These are phyloP conservation scores for Oscheius sp. DNA, from an alignment of 2,888 invertebrate genomes.

Conservation along the genomic window DNA sequence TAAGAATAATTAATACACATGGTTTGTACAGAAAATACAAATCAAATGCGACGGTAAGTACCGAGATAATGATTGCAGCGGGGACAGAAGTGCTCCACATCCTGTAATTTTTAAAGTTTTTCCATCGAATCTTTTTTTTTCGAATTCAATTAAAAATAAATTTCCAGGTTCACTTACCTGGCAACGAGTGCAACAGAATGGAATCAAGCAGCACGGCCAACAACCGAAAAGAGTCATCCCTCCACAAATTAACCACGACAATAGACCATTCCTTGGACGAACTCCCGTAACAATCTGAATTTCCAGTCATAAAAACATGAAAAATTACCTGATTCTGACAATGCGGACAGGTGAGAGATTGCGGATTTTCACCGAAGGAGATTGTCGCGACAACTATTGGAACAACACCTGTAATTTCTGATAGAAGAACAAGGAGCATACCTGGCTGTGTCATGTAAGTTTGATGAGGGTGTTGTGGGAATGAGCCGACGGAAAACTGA, in stretches of 20 bases:
- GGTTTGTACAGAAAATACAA: too few relatives aligned
- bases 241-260: constrained; percentile 26
- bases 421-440: not conserved
- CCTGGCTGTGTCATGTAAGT: constrained; percentile 15
- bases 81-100: constrained; percentile 27
- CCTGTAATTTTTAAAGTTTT: constrained; percentile 10
- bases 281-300: constrained; percentile 23
- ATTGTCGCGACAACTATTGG: constrained; percentile 5
- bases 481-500: not conserved
- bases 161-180: not conserved
- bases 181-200: constrained; percentile 25
- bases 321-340: constrained; percentile 29
- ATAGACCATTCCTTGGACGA: constrained; percentile 9
- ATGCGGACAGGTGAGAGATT: constrained; percentile 22
- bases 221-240: constrained; percentile 27
- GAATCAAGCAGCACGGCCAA: constrained; percentile 25
- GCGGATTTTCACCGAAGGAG: constrained; percentile 19
- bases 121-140: not conserved
- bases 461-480: not conserved
- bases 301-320: too few relatives aligned
- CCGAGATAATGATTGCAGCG: constrained; percentile 17
- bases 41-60: constrained; percentile 21
- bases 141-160: not conserved
- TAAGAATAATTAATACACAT: too few relatives aligned
- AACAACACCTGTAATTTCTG: not conserved